Percentiles rank a stretch among this genome's conserved stretches.
phyloP scores from a whole-genome alignment of 2,113 vertebrate genomes.

The Pseudolaguvia tuberculata region DNA sequence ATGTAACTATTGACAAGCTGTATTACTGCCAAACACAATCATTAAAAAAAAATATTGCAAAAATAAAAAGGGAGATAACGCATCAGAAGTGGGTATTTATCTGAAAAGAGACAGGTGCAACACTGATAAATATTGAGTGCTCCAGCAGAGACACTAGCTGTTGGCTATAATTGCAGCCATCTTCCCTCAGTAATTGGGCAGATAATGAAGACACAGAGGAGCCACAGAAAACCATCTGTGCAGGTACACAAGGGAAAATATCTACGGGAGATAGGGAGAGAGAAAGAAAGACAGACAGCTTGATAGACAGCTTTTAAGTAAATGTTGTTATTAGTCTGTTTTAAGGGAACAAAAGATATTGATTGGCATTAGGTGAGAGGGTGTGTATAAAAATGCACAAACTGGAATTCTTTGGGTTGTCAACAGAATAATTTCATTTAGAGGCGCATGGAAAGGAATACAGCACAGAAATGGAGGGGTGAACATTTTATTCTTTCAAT shows the following conservation, averaged over 20 bases:
- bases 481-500: no score
- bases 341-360: neutral
- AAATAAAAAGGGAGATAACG: conserved; percentile 43
- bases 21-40: neutral
- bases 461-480: conserved; percentile 17
- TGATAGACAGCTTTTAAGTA: conserved; percentile 22
- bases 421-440: conserved; percentile 51
- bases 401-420: neutral
- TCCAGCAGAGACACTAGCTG: conserved; percentile 50
- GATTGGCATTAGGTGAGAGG: neutral
- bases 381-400: neutral
- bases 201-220: conserved; percentile 75
- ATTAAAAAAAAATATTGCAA: neutral
- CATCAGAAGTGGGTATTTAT: conserved; percentile 38
- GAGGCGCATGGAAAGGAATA: conserved; percentile 43
- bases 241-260: conserved; percentile 55
- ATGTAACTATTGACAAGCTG: neutral
- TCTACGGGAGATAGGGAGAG: conserved; percentile 41
- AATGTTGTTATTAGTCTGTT: conserved; percentile 21
- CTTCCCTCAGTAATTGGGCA: conserved; percentile 69
- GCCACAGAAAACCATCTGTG: conserved; percentile 66
- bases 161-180: conserved; percentile 66
- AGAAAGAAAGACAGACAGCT: conserved; percentile 10
- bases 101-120: conserved; percentile 53
- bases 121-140: conserved; percentile 63